Percentiles rank a stretch among this genome's conserved stretches.
Evolutionary conservation across 1,140 invertebrate genomes (phyloP).

Genomic region (Nebria ingens): DNA sequence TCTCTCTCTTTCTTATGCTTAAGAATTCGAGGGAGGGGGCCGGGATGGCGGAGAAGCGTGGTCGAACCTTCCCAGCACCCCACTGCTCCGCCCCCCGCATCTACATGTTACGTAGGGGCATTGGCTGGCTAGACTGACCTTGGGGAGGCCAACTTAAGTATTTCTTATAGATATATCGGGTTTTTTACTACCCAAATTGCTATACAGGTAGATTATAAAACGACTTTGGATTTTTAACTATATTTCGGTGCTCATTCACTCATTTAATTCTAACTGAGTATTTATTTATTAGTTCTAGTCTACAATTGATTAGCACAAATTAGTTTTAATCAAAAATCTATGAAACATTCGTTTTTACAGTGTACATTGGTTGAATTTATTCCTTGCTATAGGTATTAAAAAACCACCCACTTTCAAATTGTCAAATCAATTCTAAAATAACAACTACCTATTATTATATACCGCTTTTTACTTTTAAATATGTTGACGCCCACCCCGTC

Average conservation of each 20-base stretch:
- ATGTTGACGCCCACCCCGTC: neutral
- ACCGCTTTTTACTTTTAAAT: neutral
- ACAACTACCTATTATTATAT: neutral
- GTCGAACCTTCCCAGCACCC: neutral
- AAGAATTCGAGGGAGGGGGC: neutral
- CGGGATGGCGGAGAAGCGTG: neutral
- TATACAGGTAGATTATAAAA: neutral
- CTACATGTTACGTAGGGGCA: neutral
- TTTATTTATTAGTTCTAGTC: neutral
- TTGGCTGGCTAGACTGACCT: constrained; percentile 3
- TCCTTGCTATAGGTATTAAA: neutral
- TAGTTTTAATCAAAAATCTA: no score
- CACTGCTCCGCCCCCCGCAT: neutral
- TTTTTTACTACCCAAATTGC: no score
- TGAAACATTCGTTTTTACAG: neutral
- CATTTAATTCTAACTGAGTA: neutral
- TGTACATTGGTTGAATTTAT: neutral
- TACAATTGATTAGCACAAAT: neutral
- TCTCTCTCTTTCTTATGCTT: neutral
- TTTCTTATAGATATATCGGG: neutral
- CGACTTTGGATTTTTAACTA: no score
- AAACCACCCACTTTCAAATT: no score
- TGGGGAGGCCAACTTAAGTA: constrained; percentile 1
- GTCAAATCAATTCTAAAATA: neutral
- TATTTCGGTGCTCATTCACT: no score